A percentile compares a stretch with the other conserved stretches of the same genome.
Evolutionary conservation across 2,797 vertebrate species (phyloP).

Genomic region (Poeciliopsis paucimaculata): DNA sequence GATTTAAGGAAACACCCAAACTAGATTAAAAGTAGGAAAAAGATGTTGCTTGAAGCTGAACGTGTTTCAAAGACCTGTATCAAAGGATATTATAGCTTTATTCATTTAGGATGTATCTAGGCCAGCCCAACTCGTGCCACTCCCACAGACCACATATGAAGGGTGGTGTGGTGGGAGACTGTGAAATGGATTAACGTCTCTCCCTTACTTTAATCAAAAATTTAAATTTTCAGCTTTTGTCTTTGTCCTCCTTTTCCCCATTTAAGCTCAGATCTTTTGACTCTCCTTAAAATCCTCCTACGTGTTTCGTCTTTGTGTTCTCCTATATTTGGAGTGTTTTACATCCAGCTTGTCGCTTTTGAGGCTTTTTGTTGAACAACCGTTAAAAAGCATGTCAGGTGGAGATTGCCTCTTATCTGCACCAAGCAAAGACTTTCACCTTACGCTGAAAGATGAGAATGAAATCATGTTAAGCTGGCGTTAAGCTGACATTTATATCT

Average conservation of each 20-base stretch:
- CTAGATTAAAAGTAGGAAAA: slow-evolving; percentile 76
- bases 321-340: slow-evolving; percentile 10
- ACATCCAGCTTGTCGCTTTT: slow-evolving; percentile 25
- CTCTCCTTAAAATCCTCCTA: slow-evolving; percentile 16
- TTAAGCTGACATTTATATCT: slow-evolving; percentile 36
- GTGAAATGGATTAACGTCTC: slow-evolving; percentile 72
- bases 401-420: neutral
- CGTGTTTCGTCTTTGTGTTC: slow-evolving; percentile 14
- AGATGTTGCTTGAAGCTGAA: slow-evolving; percentile 72
- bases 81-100: slow-evolving; percentile 74
- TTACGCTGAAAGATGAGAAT: slow-evolving; percentile 41
- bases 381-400: slow-evolving; percentile 27
- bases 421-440: slow-evolving; percentile 9
- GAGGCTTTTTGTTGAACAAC: slow-evolving; percentile 24
- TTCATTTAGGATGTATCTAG: slow-evolving; percentile 79
- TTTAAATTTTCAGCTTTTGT: slow-evolving; percentile 52
- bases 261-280: slow-evolving; percentile 11
- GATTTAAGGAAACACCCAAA: slow-evolving; percentile 71
- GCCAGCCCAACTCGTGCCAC: slow-evolving; percentile 74
- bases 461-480: slow-evolving; percentile 34
- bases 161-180: slow-evolving; percentile 64
- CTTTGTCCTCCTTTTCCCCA: slow-evolving; percentile 35
- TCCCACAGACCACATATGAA: slow-evolving; percentile 76
- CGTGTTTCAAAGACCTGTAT: slow-evolving; percentile 74
- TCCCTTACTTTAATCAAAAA: slow-evolving; percentile 55